phyloP scores from a whole-genome alignment of 2,113 vertebrate genomes.

The Chrysemys picta region DNA sequence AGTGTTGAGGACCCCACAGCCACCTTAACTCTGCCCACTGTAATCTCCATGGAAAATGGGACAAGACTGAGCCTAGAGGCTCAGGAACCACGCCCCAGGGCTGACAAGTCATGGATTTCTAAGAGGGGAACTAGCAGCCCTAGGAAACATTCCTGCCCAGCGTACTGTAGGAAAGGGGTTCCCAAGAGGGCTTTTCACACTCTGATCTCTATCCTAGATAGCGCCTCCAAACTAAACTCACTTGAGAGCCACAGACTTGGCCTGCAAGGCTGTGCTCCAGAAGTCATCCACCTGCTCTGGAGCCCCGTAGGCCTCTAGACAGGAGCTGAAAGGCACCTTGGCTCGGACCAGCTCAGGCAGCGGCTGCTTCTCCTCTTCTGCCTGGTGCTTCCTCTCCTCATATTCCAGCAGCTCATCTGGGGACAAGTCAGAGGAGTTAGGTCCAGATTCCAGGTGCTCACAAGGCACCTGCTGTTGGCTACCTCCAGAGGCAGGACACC shows the following conservation, averaged over 20 bases:
- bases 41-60: background rate
- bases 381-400: constrained; percentile 91
- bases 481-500: background rate
- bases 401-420: constrained; percentile 95
- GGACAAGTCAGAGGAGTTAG: constrained; percentile 30
- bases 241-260: constrained; percentile 98
- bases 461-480: background rate
- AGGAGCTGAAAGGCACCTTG: constrained; percentile 94
- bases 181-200: background rate
- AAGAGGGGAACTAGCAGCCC: background rate
- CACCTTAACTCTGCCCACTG: background rate
- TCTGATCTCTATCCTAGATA: background rate
- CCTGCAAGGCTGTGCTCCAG: constrained; percentile 98
- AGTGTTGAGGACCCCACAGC: background rate
- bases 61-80: background rate
- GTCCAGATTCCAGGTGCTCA: background rate
- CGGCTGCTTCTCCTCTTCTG: constrained; percentile 87
- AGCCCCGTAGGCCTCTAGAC: constrained; percentile 93
- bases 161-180: background rate
- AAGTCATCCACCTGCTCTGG: constrained; percentile 97
- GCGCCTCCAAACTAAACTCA: constrained; percentile 71
- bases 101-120: background rate
- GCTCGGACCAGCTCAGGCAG: constrained; percentile 89
- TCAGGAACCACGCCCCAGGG: background rate
- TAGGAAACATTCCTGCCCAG: background rate